Conservation (phyloP, 64 coral and sea anemone species). For the Anthopleura sola region DNA sequence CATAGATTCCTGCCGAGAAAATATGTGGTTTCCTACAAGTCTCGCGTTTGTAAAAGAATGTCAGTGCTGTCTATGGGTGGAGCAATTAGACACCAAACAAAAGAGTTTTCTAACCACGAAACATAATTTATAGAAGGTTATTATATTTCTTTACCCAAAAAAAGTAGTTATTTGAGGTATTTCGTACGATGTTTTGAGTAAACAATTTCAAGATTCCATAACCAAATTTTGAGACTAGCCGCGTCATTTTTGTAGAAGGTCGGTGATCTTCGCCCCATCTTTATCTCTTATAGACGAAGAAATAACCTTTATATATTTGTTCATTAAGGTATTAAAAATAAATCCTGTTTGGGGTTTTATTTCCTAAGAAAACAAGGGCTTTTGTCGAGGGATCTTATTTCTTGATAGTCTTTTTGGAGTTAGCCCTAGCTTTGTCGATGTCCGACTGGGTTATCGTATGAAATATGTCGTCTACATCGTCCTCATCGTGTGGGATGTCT, state of each 20-base stretch:
- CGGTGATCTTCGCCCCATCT: not conserved
- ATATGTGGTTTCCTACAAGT: too few species aligned
- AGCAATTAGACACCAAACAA: too few species aligned
- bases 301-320: not conserved
- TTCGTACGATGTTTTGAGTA: not conserved
- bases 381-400: not conserved
- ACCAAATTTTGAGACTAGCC: not conserved
- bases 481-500: conserved; percentile 65
- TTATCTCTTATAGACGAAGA: not conserved
- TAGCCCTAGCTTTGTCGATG: conserved; percentile 57
- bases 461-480: conserved; percentile 94
- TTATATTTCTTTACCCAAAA: not conserved
- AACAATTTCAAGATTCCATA: not conserved
- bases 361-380: not conserved
- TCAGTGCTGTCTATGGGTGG: not conserved
- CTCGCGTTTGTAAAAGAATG: not conserved
- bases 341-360: not conserved
- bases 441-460: conserved; percentile 94
- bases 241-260: not conserved
- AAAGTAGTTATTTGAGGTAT: not conserved
- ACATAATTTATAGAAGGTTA: too few species aligned
- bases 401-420: conserved; percentile 8
- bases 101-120: not conserved
- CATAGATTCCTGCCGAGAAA: too few species aligned
- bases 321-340: not conserved